Conservation (phyloP, 2,113 vertebrate species). For the Lutjanus erythropterus region DNA sequence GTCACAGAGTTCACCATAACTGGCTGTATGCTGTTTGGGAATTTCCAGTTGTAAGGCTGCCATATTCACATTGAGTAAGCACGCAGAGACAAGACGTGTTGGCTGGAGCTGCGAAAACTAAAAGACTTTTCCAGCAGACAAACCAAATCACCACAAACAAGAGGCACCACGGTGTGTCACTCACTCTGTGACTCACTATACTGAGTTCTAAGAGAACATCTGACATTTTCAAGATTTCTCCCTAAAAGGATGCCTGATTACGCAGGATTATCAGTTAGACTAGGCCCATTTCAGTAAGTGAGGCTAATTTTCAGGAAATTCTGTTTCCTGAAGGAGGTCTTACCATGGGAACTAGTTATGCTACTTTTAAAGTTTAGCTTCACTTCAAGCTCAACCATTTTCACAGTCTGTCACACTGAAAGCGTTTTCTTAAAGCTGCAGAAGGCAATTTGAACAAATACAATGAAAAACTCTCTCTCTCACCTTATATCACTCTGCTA, state of each 20-base stretch:
- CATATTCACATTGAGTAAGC: neutral
- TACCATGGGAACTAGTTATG: neutral
- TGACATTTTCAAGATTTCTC: neutral
- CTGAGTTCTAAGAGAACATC: neutral
- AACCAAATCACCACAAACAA: neutral
- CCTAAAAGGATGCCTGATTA: neutral
- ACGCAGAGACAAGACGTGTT: neutral
- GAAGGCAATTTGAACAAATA: too few species aligned
- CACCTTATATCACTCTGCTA: too few species aligned
- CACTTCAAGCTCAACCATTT: neutral
- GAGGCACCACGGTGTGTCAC: neutral
- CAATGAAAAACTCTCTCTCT: too few species aligned
- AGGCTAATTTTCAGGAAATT: neutral
- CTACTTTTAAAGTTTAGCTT: neutral
- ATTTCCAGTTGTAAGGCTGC: neutral
- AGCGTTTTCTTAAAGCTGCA: neutral
- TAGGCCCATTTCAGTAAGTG: neutral
- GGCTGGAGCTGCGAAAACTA: neutral
- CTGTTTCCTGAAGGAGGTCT: neutral
- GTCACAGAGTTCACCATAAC: conserved; percentile 2
- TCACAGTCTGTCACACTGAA: neutral
- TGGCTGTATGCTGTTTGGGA: neutral
- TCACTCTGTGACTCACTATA: neutral
- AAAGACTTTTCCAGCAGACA: neutral
- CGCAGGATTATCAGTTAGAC: neutral